Conservation (phyloP, 2,888 invertebrate species). For the Omphaloscelis lunosa region DNA sequence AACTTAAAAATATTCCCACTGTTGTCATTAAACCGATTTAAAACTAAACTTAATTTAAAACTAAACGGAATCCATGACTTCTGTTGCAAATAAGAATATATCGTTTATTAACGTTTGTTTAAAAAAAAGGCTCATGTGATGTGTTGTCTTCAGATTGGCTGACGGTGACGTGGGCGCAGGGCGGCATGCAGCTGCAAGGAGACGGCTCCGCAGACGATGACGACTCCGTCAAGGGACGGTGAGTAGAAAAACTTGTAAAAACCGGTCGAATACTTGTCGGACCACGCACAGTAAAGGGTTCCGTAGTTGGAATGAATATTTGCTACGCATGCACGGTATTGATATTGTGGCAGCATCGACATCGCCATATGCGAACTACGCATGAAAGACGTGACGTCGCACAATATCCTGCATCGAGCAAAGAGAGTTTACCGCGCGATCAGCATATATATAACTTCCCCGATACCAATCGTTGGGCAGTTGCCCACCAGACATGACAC, state of each 20-base stretch:
- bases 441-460: too few species aligned
- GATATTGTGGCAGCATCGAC: too few species aligned
- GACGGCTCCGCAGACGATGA: conserved; percentile 78
- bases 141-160: conserved; percentile 83
- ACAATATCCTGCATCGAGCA: too few species aligned
- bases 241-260: conserved; percentile 54
- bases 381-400: too few species aligned
- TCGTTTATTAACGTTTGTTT: background rate
- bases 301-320: background rate
- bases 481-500: too few species aligned
- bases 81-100: background rate
- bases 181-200: conserved; percentile 86
- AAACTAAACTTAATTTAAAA: background rate
- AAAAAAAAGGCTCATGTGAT: background rate
- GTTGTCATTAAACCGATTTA: background rate
- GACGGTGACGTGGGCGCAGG: conserved; percentile 90
- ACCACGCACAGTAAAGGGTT: background rate
- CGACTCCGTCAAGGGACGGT: conserved; percentile 86
- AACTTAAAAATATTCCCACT: background rate
- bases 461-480: too few species aligned
- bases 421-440: too few species aligned
- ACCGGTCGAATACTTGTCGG: background rate
- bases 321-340: background rate
- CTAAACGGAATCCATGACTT: background rate
- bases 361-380: too few species aligned